A percentile compares a stretch with the other conserved stretches of the same genome.
phyloP scores from a whole-genome alignment of 2,113 vertebrate species.

The Notiomystis cincta region DNA sequence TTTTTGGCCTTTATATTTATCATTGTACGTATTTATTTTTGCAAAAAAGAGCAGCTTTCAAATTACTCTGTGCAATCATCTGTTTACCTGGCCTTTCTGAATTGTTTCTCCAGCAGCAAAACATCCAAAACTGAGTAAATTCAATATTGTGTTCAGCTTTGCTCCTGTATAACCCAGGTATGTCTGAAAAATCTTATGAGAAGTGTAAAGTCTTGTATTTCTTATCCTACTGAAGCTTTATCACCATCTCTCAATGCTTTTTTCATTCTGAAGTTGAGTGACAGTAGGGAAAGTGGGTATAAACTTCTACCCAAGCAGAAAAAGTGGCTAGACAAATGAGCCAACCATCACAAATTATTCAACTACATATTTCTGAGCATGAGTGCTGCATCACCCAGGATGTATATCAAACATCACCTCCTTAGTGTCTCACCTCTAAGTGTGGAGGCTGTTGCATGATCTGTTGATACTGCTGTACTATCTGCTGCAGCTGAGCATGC shows the following conservation, averaged over 20 bases:
- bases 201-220: background rate
- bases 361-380: background rate
- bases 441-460: slow-evolving; percentile 89
- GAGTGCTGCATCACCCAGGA: background rate
- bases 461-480: slow-evolving; percentile 91
- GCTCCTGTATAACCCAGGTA: background rate
- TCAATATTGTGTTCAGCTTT: background rate
- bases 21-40: background rate
- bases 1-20: background rate
- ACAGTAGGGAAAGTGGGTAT: background rate
- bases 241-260: background rate
- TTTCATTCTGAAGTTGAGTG: background rate
- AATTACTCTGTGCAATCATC: background rate
- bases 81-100: background rate
- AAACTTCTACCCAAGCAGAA: background rate
- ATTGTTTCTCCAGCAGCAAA: background rate
- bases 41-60: background rate
- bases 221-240: background rate
- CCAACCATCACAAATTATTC: background rate
- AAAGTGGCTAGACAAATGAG: background rate
- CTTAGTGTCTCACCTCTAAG: slow-evolving; percentile 77
- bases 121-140: background rate
- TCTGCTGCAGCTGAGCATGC: slow-evolving; percentile 89
- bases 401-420: background rate
- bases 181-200: background rate